Base-by-base conservation (phyloP, 2,888 invertebrate genomes). In the Subacronicta megacephala region DNA sequence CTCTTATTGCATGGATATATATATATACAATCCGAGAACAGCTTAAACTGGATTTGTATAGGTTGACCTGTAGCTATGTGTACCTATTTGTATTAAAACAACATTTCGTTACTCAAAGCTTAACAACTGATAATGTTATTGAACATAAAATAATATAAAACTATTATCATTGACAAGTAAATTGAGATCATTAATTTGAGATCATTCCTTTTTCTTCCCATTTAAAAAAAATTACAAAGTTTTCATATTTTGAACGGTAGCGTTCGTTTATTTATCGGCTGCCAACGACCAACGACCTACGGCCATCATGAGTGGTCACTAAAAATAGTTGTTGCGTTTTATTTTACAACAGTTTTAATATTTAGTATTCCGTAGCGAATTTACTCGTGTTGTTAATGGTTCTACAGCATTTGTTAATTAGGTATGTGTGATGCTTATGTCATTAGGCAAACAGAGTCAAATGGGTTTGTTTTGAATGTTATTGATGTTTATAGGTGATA, bases 301-400 rank as follows among this genome's bases (percentile, higher is more conserved):
- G 36, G 15, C 13, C 9, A 33, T 26, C 17, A 56, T 65, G 68
- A 71, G 57, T 66, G 54, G 45, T 7, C 37, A 56, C 62, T 64
- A 72, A 61, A 73, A 76, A 72, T 76, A 76, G 77, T 62, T 36
- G 33, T 76, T 75, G 62, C 69, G 46, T 45, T 58, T 60, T 52
- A 43, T 55, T 56, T 56, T 54, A 46, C 70, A 37, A 7, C 36
- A 31, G 17, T 35, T 52, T 51, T 31, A 60, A 17, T 50, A 36
- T 43, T 37, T 45, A 52, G 36, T 43, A 15, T 36, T 36, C 15
- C 7, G 13, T 31, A 17, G 43, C 33, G 16, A 38, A 18, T 23
- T 38, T 16, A n/a, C 31, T 18, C 36, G 23, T 29, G 7, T 33
- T 35, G 10, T 54, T 50, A 61, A 49, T 26, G 20, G 12, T 1